These are phyloP conservation scores for Aspidoscelis tigris DNA, from an alignment of 2,113 vertebrate species.

Conservation along the genomic window DNA sequence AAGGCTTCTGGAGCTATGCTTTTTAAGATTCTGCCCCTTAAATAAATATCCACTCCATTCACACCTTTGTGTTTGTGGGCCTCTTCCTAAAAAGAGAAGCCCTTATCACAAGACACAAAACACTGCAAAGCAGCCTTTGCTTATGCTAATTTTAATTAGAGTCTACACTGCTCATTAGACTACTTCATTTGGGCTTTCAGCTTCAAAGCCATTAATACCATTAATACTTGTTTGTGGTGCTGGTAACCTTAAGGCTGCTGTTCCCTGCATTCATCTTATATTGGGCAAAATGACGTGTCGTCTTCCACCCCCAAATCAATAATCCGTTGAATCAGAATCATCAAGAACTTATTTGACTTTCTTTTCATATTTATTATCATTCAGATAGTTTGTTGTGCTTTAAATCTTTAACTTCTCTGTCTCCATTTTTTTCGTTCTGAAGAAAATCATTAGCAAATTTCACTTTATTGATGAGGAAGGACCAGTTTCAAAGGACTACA, in stretches of 20 bases:
- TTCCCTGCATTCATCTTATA: background rate
- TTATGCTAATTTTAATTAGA: slow-evolving; percentile 29
- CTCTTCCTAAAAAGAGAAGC: background rate
- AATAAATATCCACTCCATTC: background rate
- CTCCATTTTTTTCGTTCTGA: background rate
- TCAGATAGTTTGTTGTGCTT: slow-evolving; percentile 5
- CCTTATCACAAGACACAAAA: background rate
- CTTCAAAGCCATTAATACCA: background rate
- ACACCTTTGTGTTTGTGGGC: background rate
- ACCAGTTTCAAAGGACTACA: background rate
- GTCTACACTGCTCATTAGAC: background rate
- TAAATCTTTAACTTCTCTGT: slow-evolving; percentile 4
- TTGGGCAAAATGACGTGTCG: background rate
- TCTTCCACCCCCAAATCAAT: background rate
- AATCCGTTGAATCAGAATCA: background rate
- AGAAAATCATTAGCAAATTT: slow-evolving; percentile 7
- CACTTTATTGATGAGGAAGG: slow-evolving; percentile 2
- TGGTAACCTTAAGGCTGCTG: background rate
- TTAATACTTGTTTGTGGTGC: background rate
- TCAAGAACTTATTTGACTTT: background rate
- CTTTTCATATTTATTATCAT: background rate
- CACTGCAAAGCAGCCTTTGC: background rate
- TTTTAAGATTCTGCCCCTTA: background rate
- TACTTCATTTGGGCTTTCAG: slow-evolving; percentile 10
- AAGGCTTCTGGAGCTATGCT: background rate